Conservation (phyloP, 2,888 invertebrate genomes). For the Periphyllus acericola region DNA sequence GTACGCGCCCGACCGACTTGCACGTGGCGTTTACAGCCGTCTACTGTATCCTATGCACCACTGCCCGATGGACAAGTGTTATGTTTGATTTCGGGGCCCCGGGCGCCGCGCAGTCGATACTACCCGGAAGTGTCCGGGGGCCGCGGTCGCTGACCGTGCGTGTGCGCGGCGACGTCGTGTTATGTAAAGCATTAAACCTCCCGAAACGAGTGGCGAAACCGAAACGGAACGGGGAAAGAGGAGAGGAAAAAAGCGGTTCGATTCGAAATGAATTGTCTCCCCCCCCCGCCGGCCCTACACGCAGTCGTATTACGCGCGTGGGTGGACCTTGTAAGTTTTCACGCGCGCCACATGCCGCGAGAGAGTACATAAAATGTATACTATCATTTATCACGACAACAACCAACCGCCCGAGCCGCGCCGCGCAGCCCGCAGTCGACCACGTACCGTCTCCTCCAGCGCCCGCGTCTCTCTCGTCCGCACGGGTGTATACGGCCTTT, state of each 20-base stretch:
- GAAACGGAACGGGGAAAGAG: not conserved
- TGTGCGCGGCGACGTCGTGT: not conserved
- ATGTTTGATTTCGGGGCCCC: not conserved
- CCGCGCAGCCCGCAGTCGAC: slow-evolving; percentile 24
- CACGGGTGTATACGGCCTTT: not conserved
- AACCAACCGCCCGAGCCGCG: slow-evolving; percentile 9
- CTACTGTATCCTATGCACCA: not conserved
- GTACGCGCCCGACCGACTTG: not conserved
- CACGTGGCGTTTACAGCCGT: not conserved
- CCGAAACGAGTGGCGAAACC: not conserved
- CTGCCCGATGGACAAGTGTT: not conserved
- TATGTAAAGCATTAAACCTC: slow-evolving; percentile 23
- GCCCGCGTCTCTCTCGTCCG: slow-evolving; percentile 11
- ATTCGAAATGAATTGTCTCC: not conserved
- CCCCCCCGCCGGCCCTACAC: not conserved
- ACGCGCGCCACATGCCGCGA: slow-evolving; percentile 28
- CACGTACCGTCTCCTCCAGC: not conserved
- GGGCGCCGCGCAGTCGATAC: slow-evolving; percentile 14
- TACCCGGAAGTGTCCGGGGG: slow-evolving; percentile 28
- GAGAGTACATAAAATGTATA: not conserved
- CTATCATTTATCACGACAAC: slow-evolving; percentile 25
- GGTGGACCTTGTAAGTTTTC: slow-evolving; percentile 55
- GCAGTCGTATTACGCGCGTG: slow-evolving; percentile 15
- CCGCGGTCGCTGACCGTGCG: slow-evolving; percentile 38
- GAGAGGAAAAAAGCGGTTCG: slow-evolving; percentile 8